Evolutionary conservation across 2,888 invertebrate genomes (phyloP).

Genomic region (Euproctis similis): DNA sequence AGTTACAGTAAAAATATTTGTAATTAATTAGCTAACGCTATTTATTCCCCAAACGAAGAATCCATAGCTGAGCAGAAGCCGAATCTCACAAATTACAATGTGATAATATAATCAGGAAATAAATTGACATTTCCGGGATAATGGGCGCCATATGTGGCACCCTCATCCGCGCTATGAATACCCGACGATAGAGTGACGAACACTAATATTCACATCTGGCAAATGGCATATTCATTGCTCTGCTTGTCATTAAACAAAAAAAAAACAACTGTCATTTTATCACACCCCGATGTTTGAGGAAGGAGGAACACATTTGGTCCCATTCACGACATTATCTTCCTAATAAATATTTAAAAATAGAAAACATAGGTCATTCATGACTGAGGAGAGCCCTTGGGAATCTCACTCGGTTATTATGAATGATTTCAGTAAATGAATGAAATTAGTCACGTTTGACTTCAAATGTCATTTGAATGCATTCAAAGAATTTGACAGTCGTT

Average conservation of each 20-base stretch:
- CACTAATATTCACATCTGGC: slow-evolving; percentile 44
- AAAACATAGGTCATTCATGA: slow-evolving; percentile 36
- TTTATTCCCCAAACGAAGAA: slow-evolving; percentile 2
- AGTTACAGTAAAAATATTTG: background rate
- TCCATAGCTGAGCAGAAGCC: slow-evolving; percentile 15
- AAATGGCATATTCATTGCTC: slow-evolving; percentile 40
- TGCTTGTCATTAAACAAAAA: slow-evolving; percentile 33
- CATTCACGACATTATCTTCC: slow-evolving; percentile 29
- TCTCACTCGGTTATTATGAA: slow-evolving; percentile 48
- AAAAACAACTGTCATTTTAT: slow-evolving; percentile 13
- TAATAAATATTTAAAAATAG: slow-evolving; percentile 34
- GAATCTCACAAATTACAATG: slow-evolving; percentile 23
- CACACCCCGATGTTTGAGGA: slow-evolving; percentile 32
- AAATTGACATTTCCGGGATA: slow-evolving; percentile 45
- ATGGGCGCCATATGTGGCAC: slow-evolving; percentile 35
- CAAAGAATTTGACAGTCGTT: no score
- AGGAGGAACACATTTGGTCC: slow-evolving; percentile 44
- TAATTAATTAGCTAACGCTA: background rate
- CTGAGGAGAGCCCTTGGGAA: slow-evolving; percentile 44
- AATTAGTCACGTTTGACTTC: slow-evolving; percentile 28
- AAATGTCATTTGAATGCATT: slow-evolving; percentile 12
- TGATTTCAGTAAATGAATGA: slow-evolving; percentile 48
- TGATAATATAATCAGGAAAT: slow-evolving; percentile 43
- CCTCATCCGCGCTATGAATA: slow-evolving; percentile 17
- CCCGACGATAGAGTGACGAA: slow-evolving; percentile 27